Evolutionary conservation across 2,888 invertebrate species (phyloP), one percentile per base, ranked within the genome.

Genomic region (Parnassius apollo): DNA sequence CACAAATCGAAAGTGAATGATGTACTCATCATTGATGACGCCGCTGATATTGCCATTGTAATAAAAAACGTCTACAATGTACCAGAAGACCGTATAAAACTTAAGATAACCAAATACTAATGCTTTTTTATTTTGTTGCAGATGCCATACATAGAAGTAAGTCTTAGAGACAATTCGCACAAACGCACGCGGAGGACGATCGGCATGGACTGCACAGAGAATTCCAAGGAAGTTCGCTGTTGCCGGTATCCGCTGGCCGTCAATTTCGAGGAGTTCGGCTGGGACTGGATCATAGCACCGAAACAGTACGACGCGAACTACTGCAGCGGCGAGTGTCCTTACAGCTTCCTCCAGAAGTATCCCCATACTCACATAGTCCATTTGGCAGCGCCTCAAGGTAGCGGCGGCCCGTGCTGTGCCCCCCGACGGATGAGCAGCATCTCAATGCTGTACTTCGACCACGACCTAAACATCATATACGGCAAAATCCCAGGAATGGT

Each of bases 211-310:
- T 98, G 98, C 88, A 95, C 96, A 62, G 97, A 97, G 73, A 93
- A 94, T 71, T 94, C 94, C 10, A 93, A 95, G 71, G 97, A 98
- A 77, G 94, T 95, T 42, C 93, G 97, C 54, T 99, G 99, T 88
- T 99, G 99, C 81, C 95, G 98, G 4, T 98, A 98, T 86, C 98
- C 98, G 0, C 93, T 99, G 52, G 95, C 95, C 12, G 97, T 99
- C 13, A 97, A 98, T 91, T 99, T 99, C 83, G 96, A 96, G 72
- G 95, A 96, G 78, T 98, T 99, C 80, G 98, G 98, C 42, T 99
- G 98, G 98, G 97, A 98, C 81, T 99, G 98, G 95, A 97, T 99
- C 75, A 97, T 99, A 65, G 98, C 98, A 0, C 99, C 99, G 0
- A 97, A 97, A 76, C 93, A 95, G 66, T 99, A 98, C 91, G 96